phyloP scores from a whole-genome alignment of 2,113 vertebrate genomes.

The Glaucomys volans region DNA sequence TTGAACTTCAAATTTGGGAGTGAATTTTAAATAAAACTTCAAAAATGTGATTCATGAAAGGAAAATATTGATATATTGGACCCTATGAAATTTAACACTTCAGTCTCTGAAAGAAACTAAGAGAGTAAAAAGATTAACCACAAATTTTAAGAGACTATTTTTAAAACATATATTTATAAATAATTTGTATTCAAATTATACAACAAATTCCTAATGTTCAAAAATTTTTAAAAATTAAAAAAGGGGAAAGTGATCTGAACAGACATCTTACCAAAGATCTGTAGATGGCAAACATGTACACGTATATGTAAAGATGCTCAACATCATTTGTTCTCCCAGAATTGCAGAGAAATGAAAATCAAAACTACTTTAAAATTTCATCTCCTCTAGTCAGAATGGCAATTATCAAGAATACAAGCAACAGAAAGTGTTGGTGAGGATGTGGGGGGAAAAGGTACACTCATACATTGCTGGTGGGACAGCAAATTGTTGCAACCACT shows the following conservation, averaged over 20 bases:
- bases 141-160: not conserved
- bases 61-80: too few relatives aligned
- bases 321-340: not conserved
- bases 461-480: too few relatives aligned
- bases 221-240: not conserved
- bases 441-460: too few relatives aligned
- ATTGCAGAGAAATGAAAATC: too few relatives aligned
- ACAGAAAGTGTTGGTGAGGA: too few relatives aligned
- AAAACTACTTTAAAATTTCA: too few relatives aligned
- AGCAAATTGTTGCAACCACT: too few relatives aligned
- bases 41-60: not conserved
- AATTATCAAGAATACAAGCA: too few relatives aligned
- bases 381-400: too few relatives aligned
- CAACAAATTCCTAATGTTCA: not conserved
- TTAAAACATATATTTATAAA: not conserved
- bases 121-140: not conserved
- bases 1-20: not conserved
- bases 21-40: not conserved
- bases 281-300: not conserved
- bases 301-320: not conserved
- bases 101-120: not conserved
- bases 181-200: not conserved
- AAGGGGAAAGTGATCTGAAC: not conserved
- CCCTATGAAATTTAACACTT: not conserved
- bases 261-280: not conserved